phyloP scores from a whole-genome alignment of 2,888 invertebrate genomes.

The Biston betularia region DNA sequence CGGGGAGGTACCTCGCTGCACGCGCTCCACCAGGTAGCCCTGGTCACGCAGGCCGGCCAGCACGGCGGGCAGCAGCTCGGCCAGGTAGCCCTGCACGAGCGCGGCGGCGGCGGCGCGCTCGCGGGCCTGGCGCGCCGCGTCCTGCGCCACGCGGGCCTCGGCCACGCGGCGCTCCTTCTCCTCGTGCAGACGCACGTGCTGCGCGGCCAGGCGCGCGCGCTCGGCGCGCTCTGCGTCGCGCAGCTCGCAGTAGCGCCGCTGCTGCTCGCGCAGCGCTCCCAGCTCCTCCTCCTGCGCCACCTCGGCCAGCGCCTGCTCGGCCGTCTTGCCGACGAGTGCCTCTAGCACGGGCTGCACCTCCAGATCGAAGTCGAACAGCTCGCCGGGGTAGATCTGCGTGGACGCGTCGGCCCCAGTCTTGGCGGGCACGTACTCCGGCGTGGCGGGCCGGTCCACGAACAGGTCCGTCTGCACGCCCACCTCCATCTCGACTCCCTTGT shows the following conservation, averaged over 20 bases:
- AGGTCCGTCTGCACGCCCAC: slow-evolving; percentile 95
- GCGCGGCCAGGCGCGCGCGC: slow-evolving; percentile 93
- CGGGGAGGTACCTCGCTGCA: slow-evolving; percentile 81
- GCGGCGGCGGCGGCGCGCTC: slow-evolving; percentile 93
- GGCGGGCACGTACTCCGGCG: slow-evolving; percentile 92
- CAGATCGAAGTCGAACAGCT: slow-evolving; percentile 96
- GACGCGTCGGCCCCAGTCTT: slow-evolving; percentile 92
- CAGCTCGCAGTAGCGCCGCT: slow-evolving; percentile 88
- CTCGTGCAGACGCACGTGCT: slow-evolving; percentile 86
- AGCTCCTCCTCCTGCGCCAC: slow-evolving; percentile 97
- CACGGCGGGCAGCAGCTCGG: slow-evolving; percentile 94
- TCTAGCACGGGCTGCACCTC: slow-evolving; percentile 97
- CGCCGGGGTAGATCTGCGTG: slow-evolving; percentile 96
- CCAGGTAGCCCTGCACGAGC: slow-evolving; percentile 94
- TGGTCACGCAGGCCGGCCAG: slow-evolving; percentile 92
- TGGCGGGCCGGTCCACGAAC: slow-evolving; percentile 92
- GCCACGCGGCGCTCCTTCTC: slow-evolving; percentile 88
- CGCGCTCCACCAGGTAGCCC: slow-evolving; percentile 88
- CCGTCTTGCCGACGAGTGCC: slow-evolving; percentile 94
- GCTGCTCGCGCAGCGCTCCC: slow-evolving; percentile 92
- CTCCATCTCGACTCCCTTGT: slow-evolving; percentile 91
- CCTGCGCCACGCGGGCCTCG: slow-evolving; percentile 88
- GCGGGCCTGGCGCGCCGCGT: slow-evolving; percentile 90
- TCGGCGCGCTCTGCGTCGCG: slow-evolving; percentile 94
- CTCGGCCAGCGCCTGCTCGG: slow-evolving; percentile 95